Evolutionary conservation across 2,113 vertebrate genomes (phyloP).

Genomic region (Oncorhynchus keta): DNA sequence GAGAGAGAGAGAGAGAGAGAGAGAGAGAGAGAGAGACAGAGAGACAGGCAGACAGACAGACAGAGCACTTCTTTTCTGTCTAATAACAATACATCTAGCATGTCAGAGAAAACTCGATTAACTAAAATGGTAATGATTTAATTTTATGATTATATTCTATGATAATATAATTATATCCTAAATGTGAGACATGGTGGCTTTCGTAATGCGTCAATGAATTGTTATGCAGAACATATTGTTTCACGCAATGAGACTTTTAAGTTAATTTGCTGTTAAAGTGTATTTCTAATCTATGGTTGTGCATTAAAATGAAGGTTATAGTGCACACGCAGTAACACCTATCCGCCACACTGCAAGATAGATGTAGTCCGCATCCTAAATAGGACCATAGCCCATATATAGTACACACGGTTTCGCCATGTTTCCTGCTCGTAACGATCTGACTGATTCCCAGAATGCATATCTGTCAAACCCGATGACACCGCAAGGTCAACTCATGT

Average conservation of each 20-base stretch:
- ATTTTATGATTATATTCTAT: constrained; percentile 37
- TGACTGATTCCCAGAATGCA: background rate
- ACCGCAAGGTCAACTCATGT: background rate
- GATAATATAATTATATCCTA: constrained; percentile 36
- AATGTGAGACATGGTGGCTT: constrained; percentile 27
- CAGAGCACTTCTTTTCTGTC: too few species aligned
- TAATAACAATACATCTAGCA: too few species aligned
- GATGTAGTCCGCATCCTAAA: background rate
- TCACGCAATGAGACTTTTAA: constrained; percentile 45
- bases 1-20: too few species aligned
- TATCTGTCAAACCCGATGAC: background rate
- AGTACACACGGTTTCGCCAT: too few species aligned
- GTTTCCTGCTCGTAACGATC: background rate
- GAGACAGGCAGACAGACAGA: too few species aligned
- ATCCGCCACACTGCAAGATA: background rate
- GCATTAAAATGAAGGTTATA: background rate
- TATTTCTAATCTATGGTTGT: constrained; percentile 25
- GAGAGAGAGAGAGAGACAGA: too few species aligned
- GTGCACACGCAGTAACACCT: background rate
- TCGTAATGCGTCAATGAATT: background rate
- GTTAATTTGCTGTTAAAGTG: constrained; percentile 58
- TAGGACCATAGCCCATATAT: too few species aligned
- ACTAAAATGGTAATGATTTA: too few species aligned
- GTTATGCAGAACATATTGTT: too few species aligned
- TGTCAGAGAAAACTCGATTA: too few species aligned